Evolutionary conservation across 23 tunicate genomes (phyloP).

Genomic region (Ciona savignyi): DNA sequence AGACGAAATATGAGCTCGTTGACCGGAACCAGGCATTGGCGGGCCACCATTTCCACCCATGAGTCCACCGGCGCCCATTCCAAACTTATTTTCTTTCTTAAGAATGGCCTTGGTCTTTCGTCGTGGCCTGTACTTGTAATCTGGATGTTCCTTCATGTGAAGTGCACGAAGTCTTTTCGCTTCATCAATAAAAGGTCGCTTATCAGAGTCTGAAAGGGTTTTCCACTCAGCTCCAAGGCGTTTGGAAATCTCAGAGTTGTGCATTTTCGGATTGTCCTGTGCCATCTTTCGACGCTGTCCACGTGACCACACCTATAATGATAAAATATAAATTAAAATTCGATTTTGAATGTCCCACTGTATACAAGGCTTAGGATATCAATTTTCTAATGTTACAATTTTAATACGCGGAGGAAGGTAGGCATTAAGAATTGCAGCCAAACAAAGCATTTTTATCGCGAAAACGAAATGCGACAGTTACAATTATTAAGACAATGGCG

Average conservation of each 20-base stretch:
- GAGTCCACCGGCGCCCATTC: slow-evolving; percentile 21
- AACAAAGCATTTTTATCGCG: too few relatives aligned
- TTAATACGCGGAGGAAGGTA: too few relatives aligned
- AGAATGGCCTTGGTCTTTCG: slow-evolving; percentile 71
- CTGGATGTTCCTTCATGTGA: slow-evolving; percentile 99
- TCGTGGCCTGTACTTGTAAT: slow-evolving; percentile 99
- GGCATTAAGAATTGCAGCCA: too few relatives aligned
- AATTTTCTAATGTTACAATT: too few relatives aligned
- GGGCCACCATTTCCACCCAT: slow-evolving; percentile 26
- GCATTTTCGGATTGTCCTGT: slow-evolving; percentile 98
- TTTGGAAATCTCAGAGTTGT: slow-evolving; percentile 98
- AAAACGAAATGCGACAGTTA: too few relatives aligned
- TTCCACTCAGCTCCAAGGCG: slow-evolving; percentile 98
- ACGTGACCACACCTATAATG: slow-evolving; percentile 94
- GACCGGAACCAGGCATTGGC: neutral
- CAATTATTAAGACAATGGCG: too few relatives aligned
- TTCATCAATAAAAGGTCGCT: slow-evolving; percentile 96
- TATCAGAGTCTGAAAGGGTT: slow-evolving; percentile 79
- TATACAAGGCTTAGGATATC: too few relatives aligned
- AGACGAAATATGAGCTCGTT: slow-evolving; percentile 30
- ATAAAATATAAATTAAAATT: too few relatives aligned
- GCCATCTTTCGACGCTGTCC: slow-evolving; percentile 99
- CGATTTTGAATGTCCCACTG: too few relatives aligned
- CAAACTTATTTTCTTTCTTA: slow-evolving; percentile 66
- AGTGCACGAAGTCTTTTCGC: slow-evolving; percentile 97